phyloP scores from a whole-genome alignment of 2,888 invertebrate species.

The Hirudinaria manillensis region DNA sequence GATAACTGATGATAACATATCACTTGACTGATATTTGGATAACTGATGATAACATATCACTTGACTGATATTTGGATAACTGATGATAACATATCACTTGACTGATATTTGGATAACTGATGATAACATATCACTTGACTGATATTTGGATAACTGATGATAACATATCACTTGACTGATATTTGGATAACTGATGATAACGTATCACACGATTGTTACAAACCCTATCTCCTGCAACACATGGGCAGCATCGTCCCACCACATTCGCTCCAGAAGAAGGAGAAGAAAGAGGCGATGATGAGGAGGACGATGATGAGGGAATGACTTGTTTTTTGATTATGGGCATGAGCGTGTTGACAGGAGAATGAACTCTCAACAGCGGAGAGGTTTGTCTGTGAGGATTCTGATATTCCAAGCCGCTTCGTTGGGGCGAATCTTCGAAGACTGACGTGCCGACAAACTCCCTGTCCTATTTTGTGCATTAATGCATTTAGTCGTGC shows the following conservation, averaged over 20 bases:
- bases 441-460: neutral
- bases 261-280: neutral
- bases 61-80: neutral
- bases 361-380: slow-evolving; percentile 2
- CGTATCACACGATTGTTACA: neutral
- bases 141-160: neutral
- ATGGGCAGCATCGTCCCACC: slow-evolving; percentile 10
- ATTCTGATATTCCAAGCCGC: neutral
- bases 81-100: neutral
- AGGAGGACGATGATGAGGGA: slow-evolving; percentile 14
- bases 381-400: slow-evolving; percentile 12
- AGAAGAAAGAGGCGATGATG: neutral
- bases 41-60: neutral
- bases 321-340: slow-evolving; percentile 21
- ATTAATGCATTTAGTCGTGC: no score
- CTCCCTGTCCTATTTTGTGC: slow-evolving; percentile 15
- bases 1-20: neutral
- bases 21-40: neutral
- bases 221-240: neutral
- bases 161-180: neutral
- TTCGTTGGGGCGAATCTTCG: slow-evolving; percentile 10
- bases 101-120: neutral
- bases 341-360: slow-evolving; percentile 9
- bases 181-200: neutral
- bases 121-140: neutral